Conservation (phyloP, 2,797 vertebrate genomes). For the Allenopithecus nigroviridis region DNA sequence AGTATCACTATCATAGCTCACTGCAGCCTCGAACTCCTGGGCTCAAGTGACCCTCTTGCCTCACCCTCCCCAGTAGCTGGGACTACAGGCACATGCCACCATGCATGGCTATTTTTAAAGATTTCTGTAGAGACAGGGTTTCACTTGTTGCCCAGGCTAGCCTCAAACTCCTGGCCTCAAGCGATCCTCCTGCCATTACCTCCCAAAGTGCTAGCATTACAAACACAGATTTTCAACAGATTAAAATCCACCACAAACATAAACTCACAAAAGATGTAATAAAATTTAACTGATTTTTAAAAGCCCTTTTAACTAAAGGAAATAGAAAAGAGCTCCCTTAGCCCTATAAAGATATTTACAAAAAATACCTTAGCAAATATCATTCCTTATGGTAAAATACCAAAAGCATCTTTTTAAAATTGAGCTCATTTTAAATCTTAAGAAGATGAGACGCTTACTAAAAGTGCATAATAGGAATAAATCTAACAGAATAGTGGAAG, state of each 20-base stretch:
- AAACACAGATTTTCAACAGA: not conserved
- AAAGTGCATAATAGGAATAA: not conserved
- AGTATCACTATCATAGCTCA: too few species aligned
- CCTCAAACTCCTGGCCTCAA: not conserved
- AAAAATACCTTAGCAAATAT: not conserved
- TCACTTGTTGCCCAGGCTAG: not conserved
- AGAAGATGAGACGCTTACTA: not conserved
- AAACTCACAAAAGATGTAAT: not conserved
- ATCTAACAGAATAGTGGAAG: not conserved
- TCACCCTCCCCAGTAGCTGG: too few species aligned
- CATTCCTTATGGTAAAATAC: not conserved
- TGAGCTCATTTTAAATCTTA: not conserved
- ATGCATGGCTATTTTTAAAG: not conserved
- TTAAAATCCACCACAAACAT: not conserved
- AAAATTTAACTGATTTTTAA: not conserved
- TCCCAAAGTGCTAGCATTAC: not conserved
- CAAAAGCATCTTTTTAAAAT: not conserved
- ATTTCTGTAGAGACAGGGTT: not conserved
- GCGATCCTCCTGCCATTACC: not conserved
- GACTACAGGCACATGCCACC: too few species aligned
- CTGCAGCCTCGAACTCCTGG: too few species aligned
- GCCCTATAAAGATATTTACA: not conserved
- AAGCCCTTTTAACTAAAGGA: not conserved
- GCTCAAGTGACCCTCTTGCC: too few species aligned
- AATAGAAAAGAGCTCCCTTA: not conserved